Conservation (phyloP, 2,113 vertebrate species). For the Odobenus rosmarus region DNA sequence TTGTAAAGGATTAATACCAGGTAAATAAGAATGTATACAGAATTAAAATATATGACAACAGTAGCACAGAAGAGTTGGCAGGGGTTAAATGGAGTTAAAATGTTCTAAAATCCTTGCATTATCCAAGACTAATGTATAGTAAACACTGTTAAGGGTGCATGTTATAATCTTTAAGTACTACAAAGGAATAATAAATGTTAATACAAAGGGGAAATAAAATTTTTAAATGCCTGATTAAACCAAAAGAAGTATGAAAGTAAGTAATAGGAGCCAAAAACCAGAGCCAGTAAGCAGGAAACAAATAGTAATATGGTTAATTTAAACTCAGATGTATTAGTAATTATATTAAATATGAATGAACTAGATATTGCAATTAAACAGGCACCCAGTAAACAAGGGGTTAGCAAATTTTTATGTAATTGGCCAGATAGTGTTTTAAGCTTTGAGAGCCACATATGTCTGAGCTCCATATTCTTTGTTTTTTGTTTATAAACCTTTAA, state of each 20-base stretch:
- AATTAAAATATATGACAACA: not conserved
- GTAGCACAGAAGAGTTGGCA: not conserved
- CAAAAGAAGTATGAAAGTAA: not conserved
- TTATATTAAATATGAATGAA: slow-evolving; percentile 14
- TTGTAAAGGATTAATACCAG: not conserved
- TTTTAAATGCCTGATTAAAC: not conserved
- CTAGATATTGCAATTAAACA: slow-evolving; percentile 20
- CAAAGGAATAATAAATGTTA: not conserved
- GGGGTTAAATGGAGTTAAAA: not conserved
- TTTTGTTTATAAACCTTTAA: not conserved
- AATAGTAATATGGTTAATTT: not conserved
- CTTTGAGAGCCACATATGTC: not conserved
- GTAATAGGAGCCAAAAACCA: not conserved
- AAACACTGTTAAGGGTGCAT: not conserved
- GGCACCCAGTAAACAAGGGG: not conserved
- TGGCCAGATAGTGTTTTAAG: not conserved
- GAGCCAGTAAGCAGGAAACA: slow-evolving; percentile 4
- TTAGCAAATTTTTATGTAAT: not conserved
- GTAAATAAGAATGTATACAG: not conserved
- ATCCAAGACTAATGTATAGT: not conserved
- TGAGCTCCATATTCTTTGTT: not conserved
- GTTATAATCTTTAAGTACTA: not conserved
- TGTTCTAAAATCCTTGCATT: not conserved
- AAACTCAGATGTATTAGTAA: not conserved
- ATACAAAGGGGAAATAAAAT: not conserved